phyloP scores from a whole-genome alignment of 37 sponge, comb jelly and placozoan species.

The Cliona cf. orientalis region DNA sequence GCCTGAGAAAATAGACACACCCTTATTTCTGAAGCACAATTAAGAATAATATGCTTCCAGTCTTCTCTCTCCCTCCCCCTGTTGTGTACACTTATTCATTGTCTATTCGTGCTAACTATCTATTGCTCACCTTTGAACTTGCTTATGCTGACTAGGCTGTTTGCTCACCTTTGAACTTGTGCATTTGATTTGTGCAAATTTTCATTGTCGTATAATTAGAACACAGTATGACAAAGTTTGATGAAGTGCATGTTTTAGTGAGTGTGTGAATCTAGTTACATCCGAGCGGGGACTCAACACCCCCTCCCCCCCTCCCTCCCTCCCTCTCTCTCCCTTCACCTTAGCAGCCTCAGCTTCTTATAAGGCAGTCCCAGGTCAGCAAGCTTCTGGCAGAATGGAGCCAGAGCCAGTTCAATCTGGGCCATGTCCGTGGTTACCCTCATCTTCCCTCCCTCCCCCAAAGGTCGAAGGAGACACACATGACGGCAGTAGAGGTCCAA shows the following conservation, averaged over 20 bases:
- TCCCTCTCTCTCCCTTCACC: slow-evolving; percentile 1
- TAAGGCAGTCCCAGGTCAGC: slow-evolving; percentile 70
- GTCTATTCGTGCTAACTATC: too few relatives aligned
- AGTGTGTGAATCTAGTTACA: not conserved
- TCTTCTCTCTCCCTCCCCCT: not conserved
- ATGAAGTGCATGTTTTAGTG: not conserved
- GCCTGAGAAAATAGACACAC: too few relatives aligned
- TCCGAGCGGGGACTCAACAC: too few relatives aligned
- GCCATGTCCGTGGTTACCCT: not conserved
- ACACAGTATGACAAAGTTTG: too few relatives aligned
- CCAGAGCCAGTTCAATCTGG: slow-evolving; percentile 32
- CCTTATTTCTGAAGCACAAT: too few relatives aligned
- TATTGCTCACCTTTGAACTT: too few relatives aligned
- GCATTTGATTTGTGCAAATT: too few relatives aligned
- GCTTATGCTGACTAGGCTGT: too few relatives aligned
- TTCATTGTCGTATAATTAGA: too few relatives aligned
- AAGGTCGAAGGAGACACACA: slow-evolving; percentile 86
- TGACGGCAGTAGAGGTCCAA: slow-evolving; percentile 87
- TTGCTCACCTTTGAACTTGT: too few relatives aligned
- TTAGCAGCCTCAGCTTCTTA: slow-evolving; percentile 64
- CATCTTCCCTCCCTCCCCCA: not conserved
- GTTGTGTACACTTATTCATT: not conserved
- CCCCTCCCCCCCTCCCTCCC: not conserved
- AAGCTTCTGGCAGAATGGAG: slow-evolving; percentile 68
- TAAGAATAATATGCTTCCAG: not conserved